Percentiles rank a stretch among this genome's conserved stretches.
These are phyloP conservation scores for Drosophila neotestacea DNA, from an alignment of 2,888 invertebrate genomes.

Conservation along the genomic window DNA sequence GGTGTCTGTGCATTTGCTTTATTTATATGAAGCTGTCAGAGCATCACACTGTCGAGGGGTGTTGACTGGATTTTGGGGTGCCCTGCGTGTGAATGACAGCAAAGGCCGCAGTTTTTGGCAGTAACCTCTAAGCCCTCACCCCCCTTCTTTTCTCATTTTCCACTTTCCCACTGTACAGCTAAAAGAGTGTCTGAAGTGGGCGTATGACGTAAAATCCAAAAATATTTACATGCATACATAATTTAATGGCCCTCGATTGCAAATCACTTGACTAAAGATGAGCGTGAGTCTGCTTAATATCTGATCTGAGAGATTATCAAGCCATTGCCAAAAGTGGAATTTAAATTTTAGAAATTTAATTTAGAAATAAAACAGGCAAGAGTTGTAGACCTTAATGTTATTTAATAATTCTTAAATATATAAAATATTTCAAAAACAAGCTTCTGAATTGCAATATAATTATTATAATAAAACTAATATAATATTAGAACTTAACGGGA, in stretches of 20 bases:
- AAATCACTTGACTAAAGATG: constrained; percentile 11
- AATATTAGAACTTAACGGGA: too few relatives aligned
- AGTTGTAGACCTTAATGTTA: too few relatives aligned
- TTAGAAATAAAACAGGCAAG: too few relatives aligned
- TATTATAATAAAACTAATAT: too few relatives aligned
- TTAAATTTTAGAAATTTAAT: too few relatives aligned
- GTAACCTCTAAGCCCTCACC: constrained; percentile 1
- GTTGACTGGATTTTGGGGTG: constrained; percentile 22
- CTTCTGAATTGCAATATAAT: too few relatives aligned
- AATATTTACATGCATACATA: constrained; percentile 19
- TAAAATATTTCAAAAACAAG: too few relatives aligned
- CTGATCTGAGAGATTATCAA: not conserved
- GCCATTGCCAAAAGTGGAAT: too few relatives aligned
- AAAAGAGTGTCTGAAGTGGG: constrained; percentile 14
- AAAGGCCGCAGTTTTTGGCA: constrained; percentile 50
- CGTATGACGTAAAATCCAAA: constrained; percentile 17
- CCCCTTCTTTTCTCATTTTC: not conserved
- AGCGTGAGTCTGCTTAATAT: not conserved
- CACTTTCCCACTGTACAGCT: not conserved
- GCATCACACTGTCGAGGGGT: constrained; percentile 31
- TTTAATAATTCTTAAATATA: too few relatives aligned
- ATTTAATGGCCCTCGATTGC: constrained; percentile 20
- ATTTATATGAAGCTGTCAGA: constrained; percentile 75
- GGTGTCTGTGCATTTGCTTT: constrained; percentile 60
- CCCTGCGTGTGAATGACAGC: constrained; percentile 72